Percentiles rank a stretch among this genome's conserved stretches.
Evolutionary conservation across 2,797 vertebrate species (phyloP).

Genomic region (Clangula hyemalis): DNA sequence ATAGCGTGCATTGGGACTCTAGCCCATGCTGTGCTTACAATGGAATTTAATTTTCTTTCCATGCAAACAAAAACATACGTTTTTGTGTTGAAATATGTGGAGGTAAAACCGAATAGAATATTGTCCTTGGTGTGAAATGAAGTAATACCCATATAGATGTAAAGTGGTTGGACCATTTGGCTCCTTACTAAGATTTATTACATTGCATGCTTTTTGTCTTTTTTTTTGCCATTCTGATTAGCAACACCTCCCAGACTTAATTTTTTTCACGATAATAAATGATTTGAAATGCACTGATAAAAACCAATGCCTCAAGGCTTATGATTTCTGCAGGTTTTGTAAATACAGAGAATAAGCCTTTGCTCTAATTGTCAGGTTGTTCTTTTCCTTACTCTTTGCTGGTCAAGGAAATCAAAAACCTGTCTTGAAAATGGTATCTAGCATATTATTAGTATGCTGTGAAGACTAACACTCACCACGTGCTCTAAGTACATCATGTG

Average conservation of each 20-base stretch:
- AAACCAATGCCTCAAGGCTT: not conserved
- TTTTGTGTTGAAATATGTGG: slow-evolving; percentile 36
- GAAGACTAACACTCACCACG: not conserved
- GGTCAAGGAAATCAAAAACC: slow-evolving; percentile 1
- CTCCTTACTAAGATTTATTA: not conserved
- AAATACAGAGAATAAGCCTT: slow-evolving; percentile 1
- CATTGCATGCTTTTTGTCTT: accelerated
- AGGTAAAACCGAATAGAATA: slow-evolving; percentile 42
- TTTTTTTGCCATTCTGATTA: slow-evolving; percentile 4
- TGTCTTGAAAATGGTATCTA: not conserved
- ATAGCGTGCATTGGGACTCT: slow-evolving; percentile 3
- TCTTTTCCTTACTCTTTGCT: slow-evolving; percentile 18
- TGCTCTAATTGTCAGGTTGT: not conserved
- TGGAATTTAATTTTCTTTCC: slow-evolving; percentile 52
- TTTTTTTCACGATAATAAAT: slow-evolving; percentile 16
- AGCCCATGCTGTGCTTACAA: slow-evolving; percentile 35
- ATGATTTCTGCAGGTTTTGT: not conserved
- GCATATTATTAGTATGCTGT: not conserved
- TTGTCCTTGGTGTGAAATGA: not conserved
- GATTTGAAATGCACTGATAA: slow-evolving; percentile 23
- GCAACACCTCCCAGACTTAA: not conserved
- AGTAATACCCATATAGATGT: not conserved
- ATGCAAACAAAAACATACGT: slow-evolving; percentile 40
- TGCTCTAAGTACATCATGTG: not conserved
- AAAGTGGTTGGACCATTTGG: not conserved